phyloP scores from a whole-genome alignment of 2,888 invertebrate genomes.

The Callyntrura sp. region DNA sequence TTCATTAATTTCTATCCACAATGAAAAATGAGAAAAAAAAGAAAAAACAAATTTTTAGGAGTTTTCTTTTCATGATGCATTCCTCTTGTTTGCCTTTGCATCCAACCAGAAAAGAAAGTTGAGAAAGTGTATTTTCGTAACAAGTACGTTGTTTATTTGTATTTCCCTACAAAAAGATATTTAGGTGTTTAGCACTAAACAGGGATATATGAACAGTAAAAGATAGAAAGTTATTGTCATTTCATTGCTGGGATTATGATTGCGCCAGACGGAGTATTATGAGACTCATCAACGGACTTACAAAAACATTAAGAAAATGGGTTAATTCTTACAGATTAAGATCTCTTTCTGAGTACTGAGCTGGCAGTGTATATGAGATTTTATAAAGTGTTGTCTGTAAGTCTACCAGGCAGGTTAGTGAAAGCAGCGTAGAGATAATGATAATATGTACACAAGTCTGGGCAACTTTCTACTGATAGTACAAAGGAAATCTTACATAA shows the following conservation, averaged over 20 bases:
- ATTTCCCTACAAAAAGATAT: background rate
- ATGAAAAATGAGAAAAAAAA: background rate
- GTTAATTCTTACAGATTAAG: slow-evolving; percentile 68
- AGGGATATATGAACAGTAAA: background rate
- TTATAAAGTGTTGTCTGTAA: background rate
- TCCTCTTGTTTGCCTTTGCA: too few relatives aligned
- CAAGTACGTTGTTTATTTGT: background rate
- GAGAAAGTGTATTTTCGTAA: background rate
- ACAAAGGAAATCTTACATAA: too few relatives aligned
- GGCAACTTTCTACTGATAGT: background rate
- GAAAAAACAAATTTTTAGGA: background rate
- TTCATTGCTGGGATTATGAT: slow-evolving; percentile 68
- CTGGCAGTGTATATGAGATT: too few relatives aligned
- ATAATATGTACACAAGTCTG: background rate
- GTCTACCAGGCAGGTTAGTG: background rate
- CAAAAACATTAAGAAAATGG: slow-evolving; percentile 67
- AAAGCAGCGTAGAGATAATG: background rate
- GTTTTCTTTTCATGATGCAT: background rate
- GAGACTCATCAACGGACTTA: slow-evolving; percentile 67
- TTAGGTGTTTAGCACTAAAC: slow-evolving; percentile 4
- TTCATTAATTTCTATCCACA: too few relatives aligned
- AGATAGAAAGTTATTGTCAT: slow-evolving; percentile 51
- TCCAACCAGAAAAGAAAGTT: too few relatives aligned
- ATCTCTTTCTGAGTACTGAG: background rate
- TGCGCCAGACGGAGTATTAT: slow-evolving; percentile 61